A percentile compares a stretch with the other conserved stretches of the same genome.
phyloP scores from a whole-genome alignment of 2,888 invertebrate species.

The Microdon myrmicae region DNA sequence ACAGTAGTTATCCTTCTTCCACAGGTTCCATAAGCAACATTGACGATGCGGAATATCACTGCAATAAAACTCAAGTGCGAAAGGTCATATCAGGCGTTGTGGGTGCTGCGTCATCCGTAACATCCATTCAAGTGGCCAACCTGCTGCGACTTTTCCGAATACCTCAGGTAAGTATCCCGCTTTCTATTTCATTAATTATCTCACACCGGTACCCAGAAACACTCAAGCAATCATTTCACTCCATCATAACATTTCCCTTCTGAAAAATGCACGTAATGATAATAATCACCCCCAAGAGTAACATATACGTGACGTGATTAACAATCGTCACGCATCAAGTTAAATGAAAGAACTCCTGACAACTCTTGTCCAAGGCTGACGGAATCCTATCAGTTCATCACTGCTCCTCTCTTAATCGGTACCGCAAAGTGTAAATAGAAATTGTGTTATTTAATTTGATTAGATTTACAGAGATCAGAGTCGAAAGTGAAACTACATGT shows the following conservation, averaged over 20 bases:
- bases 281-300: slow-evolving; percentile 10
- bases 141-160: slow-evolving; percentile 90
- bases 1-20: slow-evolving; percentile 56
- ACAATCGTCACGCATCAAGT: slow-evolving; percentile 1
- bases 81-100: slow-evolving; percentile 91
- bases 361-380: no score
- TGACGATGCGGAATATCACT: slow-evolving; percentile 86
- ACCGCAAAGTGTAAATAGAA: no score
- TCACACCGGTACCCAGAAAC: not conserved
- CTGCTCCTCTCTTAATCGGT: no score
- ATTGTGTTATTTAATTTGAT: no score
- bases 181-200: slow-evolving; percentile 13
- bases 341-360: no score
- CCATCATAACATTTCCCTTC: slow-evolving; percentile 14
- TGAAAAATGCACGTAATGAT: slow-evolving; percentile 8
- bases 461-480: no score
- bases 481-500: no score
- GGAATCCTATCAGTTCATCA: no score
- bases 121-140: slow-evolving; percentile 96
- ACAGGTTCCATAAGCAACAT: slow-evolving; percentile 95
- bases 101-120: slow-evolving; percentile 91
- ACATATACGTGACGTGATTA: slow-evolving; percentile 35
- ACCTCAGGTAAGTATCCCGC: slow-evolving; percentile 71
- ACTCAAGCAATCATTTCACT: slow-evolving; percentile 1
- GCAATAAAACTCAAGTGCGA: slow-evolving; percentile 83